Base-by-base conservation (phyloP, 2,797 vertebrate species). In the Falco peregrinus region DNA sequence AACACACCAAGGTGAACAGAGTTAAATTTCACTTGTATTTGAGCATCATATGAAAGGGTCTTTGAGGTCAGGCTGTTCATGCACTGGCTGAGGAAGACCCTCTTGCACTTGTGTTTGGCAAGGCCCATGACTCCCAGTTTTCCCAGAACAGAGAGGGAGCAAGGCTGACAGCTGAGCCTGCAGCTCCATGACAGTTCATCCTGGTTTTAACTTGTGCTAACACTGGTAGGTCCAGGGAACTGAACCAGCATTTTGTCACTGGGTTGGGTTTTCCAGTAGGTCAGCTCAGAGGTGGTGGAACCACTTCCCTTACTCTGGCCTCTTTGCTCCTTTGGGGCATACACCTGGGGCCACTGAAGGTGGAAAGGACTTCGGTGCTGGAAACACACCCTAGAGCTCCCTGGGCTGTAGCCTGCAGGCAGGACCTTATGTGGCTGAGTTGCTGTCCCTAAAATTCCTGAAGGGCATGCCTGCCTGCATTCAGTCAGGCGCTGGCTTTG, bases 391-490 rank as follows among this genome's bases (percentile, higher is more conserved):
- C 43, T 67, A 26, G 75, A 84, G 73, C 64, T 84, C 37, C 19
- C 50, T 57, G 31, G 3, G 1, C 41, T 51, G 25, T 59, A 74
- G 80, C 80, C 87, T 84, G 79, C 50, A 47, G 74, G 64, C 39
- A 90, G 35, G 48, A 65, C 77, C 70, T 28, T 89, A 80, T 22
- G 31, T 43, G 63, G 37, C 74, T 0, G 0, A 67, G 67, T 69
- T 8, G 3, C 10, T 1, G 0, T 92, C 67, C 28, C 75, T 84
- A 59, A 53, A 90, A 69, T 92, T 90, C 95, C 88, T 91, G 68
- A 63, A 53, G 48, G 33, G 31, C 41, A 14, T 75, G 77, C 43
- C 25, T 0, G 5, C 26, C 67, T 65, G 0, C 0, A 0, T 57
- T 41, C 41, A 41, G 41, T 41, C 50, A 90, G 82, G 54, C 17